Evolutionary conservation across 1,140 invertebrate genomes (phyloP), one percentile per base, ranked within the genome.

Genomic region (Drosophila gunungcola): DNA sequence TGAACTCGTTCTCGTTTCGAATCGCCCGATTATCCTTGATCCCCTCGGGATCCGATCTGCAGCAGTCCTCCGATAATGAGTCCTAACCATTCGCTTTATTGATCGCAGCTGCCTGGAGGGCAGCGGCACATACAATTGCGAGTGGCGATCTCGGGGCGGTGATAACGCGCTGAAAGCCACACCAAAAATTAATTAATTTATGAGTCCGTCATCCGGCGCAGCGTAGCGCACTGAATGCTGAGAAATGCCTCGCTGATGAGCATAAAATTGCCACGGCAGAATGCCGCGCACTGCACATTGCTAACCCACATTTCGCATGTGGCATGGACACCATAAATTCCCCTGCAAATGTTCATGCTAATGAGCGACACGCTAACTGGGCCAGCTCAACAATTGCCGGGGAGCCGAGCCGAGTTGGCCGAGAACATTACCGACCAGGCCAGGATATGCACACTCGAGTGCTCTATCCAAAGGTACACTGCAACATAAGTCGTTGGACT

Each of bases 181-280:
- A 89, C 85, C 84, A 78, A 79, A 88, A 89, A 89, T 89, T 89
- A 89, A 89, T 89, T 89, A 89, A 89, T 89, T 89, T 89, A 89
- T 90, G 85, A 84, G 73, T 75, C 53, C 61, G 73, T 67, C 72
- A 75, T 67, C 72, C 49, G 52, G 10, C 21, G 43, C 64, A 60
- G 67, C 64, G 68, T 2, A n/a, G 11, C 48, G 11, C 48, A 13
- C 41, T 41, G 68, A 72, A 70, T 72, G 68, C 67, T 88, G 83
- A 88, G 79, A 83, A 88, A 89, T 88, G 84, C 84, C 76, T 32
- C 68, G 58, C 72, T 89, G 84, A 88, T 89, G 85, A 88, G 80
- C 80, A 88, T 84, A 84, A 88, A 88, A 88, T 88, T 88, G 84
- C 73, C 63, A 58, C 41, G 69, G 46, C 51, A 41, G 52, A 70